Evolutionary conservation across 2,888 invertebrate genomes (phyloP).

Genomic region (Trichopria drosophilae): DNA sequence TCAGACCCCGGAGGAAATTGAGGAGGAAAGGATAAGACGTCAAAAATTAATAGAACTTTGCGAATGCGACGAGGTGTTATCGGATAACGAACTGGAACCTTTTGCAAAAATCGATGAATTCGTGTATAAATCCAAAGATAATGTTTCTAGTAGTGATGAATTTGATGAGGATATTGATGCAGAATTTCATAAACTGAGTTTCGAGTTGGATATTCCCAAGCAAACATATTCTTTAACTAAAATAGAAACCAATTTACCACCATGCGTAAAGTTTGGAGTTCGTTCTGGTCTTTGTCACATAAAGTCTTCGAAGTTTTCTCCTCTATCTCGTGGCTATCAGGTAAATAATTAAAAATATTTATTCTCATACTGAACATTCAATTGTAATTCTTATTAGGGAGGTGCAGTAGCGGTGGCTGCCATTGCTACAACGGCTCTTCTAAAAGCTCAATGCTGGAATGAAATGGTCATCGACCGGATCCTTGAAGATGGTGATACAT

Average conservation of each 20-base stretch:
- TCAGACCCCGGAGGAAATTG: background rate
- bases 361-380: background rate
- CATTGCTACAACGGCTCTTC: slow-evolving; percentile 47
- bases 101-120: slow-evolving; percentile 37
- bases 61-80: slow-evolving; percentile 42
- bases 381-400: slow-evolving; percentile 40
- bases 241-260: slow-evolving; percentile 44
- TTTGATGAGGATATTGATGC: slow-evolving; percentile 45
- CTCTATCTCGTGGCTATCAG: slow-evolving; percentile 53
- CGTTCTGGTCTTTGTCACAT: slow-evolving; percentile 49
- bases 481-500: slow-evolving; percentile 52
- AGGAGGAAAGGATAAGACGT: background rate
- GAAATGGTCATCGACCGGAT: slow-evolving; percentile 51
- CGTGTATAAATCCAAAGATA: slow-evolving; percentile 38
- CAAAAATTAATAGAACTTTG: slow-evolving; percentile 38
- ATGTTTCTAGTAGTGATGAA: slow-evolving; percentile 43
- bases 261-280: slow-evolving; percentile 45
- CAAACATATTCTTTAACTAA: slow-evolving; percentile 48
- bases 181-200: slow-evolving; percentile 44
- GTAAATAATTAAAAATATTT: slow-evolving; percentile 34
- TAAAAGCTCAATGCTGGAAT: slow-evolving; percentile 50
- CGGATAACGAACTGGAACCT: slow-evolving; percentile 37
- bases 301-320: slow-evolving; percentile 47
- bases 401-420: slow-evolving; percentile 52
- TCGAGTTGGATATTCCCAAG: slow-evolving; percentile 43